These are phyloP conservation scores for Leptinotarsa peninsularis DNA, from an alignment of 2,888 invertebrate species.

Conservation along the genomic window DNA sequence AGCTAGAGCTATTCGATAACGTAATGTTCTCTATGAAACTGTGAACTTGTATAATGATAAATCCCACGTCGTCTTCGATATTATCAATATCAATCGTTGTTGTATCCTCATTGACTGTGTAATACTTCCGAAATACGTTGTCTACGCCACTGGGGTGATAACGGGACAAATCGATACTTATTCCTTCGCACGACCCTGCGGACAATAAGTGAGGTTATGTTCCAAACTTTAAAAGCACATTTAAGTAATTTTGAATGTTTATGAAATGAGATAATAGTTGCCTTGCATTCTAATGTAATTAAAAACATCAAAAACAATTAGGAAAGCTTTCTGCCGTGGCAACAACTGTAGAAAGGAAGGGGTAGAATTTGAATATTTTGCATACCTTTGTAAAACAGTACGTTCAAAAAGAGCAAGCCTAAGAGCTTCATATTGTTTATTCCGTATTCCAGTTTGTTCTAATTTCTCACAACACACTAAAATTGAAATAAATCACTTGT, in stretches of 20 bases:
- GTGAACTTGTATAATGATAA: slow-evolving; percentile 76
- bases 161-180: slow-evolving; percentile 53
- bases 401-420: neutral
- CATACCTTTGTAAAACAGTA: neutral
- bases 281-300: neutral
- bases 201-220: slow-evolving; percentile 37
- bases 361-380: neutral
- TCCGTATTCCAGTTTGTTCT: neutral
- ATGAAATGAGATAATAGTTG: neutral
- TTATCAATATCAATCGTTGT: slow-evolving; percentile 62
- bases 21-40: slow-evolving; percentile 71
- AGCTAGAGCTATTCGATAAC: slow-evolving; percentile 65
- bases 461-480: neutral
- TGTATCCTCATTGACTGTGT: slow-evolving; percentile 50
- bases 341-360: neutral
- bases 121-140: slow-evolving; percentile 52
- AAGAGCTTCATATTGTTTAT: neutral
- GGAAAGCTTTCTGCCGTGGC: neutral
- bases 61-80: slow-evolving; percentile 67
- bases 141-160: slow-evolving; percentile 46
- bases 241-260: slow-evolving; percentile 18
- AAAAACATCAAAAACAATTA: neutral
- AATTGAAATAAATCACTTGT: neutral
- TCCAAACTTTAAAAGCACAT: neutral
- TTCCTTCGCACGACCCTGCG: slow-evolving; percentile 37